Conservation (phyloP, 64 coral and sea anemone genomes). For the Trachythela sp. region DNA sequence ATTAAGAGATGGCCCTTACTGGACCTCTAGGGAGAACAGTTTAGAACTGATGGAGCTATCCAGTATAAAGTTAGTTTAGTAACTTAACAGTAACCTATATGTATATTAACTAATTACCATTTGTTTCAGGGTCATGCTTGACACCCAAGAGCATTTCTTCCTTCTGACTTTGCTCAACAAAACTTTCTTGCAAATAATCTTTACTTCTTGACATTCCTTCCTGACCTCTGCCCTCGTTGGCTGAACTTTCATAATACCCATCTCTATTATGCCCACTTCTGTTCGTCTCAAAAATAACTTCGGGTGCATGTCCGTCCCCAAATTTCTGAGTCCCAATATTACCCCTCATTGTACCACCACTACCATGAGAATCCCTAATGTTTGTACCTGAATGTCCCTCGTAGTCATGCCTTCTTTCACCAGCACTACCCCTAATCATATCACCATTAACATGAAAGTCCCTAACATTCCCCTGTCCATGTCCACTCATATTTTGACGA, state of each 20-base stretch:
- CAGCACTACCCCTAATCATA: not conserved
- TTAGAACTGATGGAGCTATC: not conserved
- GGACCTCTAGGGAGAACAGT: too few relatives aligned
- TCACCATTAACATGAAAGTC: not conserved
- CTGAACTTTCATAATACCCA: not conserved
- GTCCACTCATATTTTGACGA: not conserved
- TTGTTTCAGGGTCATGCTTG: not conserved
- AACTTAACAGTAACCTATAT: not conserved
- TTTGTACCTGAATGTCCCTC: too few relatives aligned
- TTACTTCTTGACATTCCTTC: not conserved
- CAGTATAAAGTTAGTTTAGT: not conserved
- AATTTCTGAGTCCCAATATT: not conserved
- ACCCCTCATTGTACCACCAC: not conserved
- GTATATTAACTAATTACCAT: not conserved
- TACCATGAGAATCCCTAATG: too few relatives aligned
- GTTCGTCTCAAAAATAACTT: too few relatives aligned
- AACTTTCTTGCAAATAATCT: not conserved
- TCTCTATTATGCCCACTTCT: not conserved
- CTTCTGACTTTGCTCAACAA: not conserved
- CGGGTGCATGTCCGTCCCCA: not conserved
- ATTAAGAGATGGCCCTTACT: too few relatives aligned
- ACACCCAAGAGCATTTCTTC: not conserved
- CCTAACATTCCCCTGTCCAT: not conserved
- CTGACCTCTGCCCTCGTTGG: not conserved
- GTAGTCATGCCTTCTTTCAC: not conserved